These are phyloP conservation scores for Halcyon smyrnensis DNA, from an alignment of 2,797 vertebrate genomes.

Conservation along the genomic window DNA sequence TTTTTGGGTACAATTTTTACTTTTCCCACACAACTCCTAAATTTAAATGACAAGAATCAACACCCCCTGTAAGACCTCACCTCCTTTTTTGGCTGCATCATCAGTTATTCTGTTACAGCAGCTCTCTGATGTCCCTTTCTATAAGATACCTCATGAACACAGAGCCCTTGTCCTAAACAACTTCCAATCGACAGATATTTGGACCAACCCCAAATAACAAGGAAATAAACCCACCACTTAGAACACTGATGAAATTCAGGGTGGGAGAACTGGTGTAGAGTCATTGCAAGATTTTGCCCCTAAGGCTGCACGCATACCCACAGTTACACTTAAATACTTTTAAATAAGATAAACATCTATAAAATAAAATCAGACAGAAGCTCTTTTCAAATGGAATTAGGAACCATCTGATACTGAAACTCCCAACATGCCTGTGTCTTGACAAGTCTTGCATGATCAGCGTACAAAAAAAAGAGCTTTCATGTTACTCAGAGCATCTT, in stretches of 20 bases:
- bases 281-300: not conserved
- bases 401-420: not conserved
- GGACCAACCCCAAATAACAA: not conserved
- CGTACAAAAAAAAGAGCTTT: constrained; percentile 8
- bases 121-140: not conserved
- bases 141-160: not conserved
- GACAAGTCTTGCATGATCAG: not conserved
- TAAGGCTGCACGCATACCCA: not conserved
- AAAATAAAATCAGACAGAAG: not conserved
- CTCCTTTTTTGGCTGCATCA: not conserved
- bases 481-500: constrained; percentile 40
- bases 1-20: not conserved
- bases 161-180: not conserved
- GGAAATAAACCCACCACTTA: not conserved
- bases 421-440: not conserved
- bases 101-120: not conserved
- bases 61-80: not conserved
- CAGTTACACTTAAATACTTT: not conserved
- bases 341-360: not conserved
- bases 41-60: not conserved
- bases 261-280: not conserved
- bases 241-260: not conserved
- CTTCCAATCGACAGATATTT: not conserved
- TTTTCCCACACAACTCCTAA: not conserved
- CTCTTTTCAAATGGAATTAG: not conserved